These are phyloP conservation scores for Sphaerophoria taeniata DNA, from an alignment of 2,888 invertebrate species.

Conservation along the genomic window DNA sequence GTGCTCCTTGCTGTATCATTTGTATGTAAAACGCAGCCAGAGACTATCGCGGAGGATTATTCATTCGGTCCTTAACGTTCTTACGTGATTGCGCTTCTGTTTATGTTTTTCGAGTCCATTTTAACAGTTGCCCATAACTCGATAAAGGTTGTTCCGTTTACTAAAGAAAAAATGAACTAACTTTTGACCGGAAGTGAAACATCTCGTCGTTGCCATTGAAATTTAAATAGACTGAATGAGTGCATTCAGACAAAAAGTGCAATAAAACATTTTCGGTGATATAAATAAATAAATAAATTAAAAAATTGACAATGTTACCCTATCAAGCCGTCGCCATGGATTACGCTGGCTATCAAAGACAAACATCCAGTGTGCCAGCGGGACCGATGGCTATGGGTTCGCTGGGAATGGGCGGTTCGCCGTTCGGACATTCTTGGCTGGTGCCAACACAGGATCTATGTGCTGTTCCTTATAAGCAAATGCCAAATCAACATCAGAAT, in stretches of 20 bases:
- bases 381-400: constrained; percentile 83
- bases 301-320: constrained; percentile 87
- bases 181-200: constrained; percentile 53
- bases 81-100: constrained; percentile 70
- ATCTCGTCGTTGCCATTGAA: constrained; percentile 28
- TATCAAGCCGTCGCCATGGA: constrained; percentile 95
- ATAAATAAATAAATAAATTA: not conserved
- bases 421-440: constrained; percentile 98
- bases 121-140: constrained; percentile 16
- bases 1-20: constrained; percentile 71
- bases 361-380: constrained; percentile 82
- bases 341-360: constrained; percentile 89
- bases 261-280: constrained; percentile 21
- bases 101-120: constrained; percentile 52
- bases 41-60: constrained; percentile 62
- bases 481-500: constrained; percentile 82
- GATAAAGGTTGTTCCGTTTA: constrained; percentile 56
- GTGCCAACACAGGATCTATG: constrained; percentile 96
- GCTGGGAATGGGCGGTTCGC: constrained; percentile 85
- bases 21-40: constrained; percentile 71
- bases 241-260: constrained; percentile 54
- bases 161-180: constrained; percentile 41
- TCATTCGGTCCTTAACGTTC: constrained; percentile 61
- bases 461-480: constrained; percentile 92
- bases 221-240: constrained; percentile 45